Base-by-base conservation (phyloP, 30 jellyfish, hydroid and myxozoan species). In the Pseudorhiza aurosa region DNA sequence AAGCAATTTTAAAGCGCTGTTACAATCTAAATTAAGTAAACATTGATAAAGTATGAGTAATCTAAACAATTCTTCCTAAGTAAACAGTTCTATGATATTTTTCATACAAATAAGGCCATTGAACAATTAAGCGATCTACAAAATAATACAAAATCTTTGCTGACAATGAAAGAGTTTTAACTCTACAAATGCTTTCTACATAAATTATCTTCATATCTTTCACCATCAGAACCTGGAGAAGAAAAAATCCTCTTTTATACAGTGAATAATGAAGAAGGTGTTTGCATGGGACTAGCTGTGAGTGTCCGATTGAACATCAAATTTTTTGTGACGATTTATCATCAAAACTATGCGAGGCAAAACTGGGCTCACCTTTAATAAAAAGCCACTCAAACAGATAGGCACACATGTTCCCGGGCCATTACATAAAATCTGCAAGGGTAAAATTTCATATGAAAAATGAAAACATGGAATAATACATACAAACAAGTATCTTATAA, bases 371-470 rank as follows among this genome's bases (percentile, higher is more conserved):
- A 93, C 99, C 91, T 93, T 93, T n/a, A 79, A 44, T 8, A 93
- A 43, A 49, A 85, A 85, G 14, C 90, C 99, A 30, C 85, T 82
- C 6, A 75, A 31, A 65, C 99, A 93, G 2, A 87, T 32, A 29
- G 99, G 99, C 15, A 94, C 88, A 75, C 99, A 94, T 9, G 99
- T 94, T 30, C 99, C 99, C 36, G 99, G 99, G 4, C 99, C 99
- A 85, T 94, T 94, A 70, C 99, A 94, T n/a, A 94, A 68, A 21
- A 94, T 46, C 99, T 94, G 55, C 11, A 68, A 67, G 29, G 27
- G 22, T 72, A 81, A 47, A 4, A 3, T n/a, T n/a, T n/a, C n/a
- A n/a, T n/a, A n/a, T n/a, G n/a, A n/a, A n/a, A n/a, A n/a, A n/a
- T n/a, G n/a, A n/a, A n/a, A n/a, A n/a, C n/a, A n/a, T n/a, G n/a